Conservation (phyloP, 2,888 invertebrate species). For the Acholoe squamosa region DNA sequence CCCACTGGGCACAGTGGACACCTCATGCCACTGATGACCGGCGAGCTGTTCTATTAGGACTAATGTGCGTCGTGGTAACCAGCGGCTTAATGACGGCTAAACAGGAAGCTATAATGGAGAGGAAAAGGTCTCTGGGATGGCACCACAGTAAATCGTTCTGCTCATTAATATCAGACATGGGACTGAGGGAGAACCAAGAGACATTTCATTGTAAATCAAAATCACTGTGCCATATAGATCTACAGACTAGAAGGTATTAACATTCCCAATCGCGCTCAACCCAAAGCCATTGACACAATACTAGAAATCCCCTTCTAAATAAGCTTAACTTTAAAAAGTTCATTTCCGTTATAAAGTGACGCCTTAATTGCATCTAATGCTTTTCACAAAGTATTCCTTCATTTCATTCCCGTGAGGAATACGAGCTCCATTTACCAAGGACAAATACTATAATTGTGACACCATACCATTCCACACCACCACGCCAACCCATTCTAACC, state of each 20-base stretch:
- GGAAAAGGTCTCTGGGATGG: background rate
- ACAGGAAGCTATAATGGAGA: conserved; percentile 36
- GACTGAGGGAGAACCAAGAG: background rate
- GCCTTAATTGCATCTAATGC: background rate
- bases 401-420: too few species aligned
- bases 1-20: conserved; percentile 29
- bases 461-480: too few species aligned
- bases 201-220: background rate
- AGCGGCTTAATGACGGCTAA: conserved; percentile 14
- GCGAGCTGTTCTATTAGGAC: background rate
- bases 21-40: background rate
- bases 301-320: background rate
- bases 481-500: too few species aligned
- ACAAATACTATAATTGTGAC: too few species aligned
- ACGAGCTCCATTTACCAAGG: too few species aligned
- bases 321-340: background rate
- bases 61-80: background rate
- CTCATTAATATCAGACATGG: background rate
- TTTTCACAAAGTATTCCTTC: background rate
- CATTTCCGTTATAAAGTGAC: background rate
- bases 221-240: background rate
- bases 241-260: background rate
- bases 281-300: background rate
- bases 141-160: background rate
- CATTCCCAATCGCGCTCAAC: background rate